Conservation (phyloP, 1,140 invertebrate genomes). For the Drosophila sturtevanti region DNA sequence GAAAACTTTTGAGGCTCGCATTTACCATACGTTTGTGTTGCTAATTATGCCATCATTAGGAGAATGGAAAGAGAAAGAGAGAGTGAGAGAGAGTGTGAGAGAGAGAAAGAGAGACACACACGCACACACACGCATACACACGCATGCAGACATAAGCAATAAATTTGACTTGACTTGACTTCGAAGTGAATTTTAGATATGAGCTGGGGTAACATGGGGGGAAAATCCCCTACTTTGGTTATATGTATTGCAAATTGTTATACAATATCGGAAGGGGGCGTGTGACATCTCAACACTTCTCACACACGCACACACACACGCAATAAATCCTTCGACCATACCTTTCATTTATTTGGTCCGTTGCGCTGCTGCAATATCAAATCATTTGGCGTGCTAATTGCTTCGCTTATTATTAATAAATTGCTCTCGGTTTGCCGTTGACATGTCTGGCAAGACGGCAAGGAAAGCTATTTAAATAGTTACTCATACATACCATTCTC, state of each 20-base stretch:
- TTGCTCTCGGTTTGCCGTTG: slow-evolving; percentile 43
- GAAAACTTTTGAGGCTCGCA: slow-evolving; percentile 32
- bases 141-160: slow-evolving; percentile 46
- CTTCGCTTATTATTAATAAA: slow-evolving; percentile 56
- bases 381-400: slow-evolving; percentile 57
- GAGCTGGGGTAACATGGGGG: not conserved
- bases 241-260: slow-evolving; percentile 55
- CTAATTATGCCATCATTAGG: slow-evolving; percentile 79
- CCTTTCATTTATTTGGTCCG: not conserved
- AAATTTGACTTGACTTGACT: slow-evolving; percentile 59
- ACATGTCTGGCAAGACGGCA: slow-evolving; percentile 14
- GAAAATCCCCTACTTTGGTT: slow-evolving; percentile 18
- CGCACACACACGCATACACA: not conserved
- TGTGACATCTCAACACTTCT: slow-evolving; percentile 19
- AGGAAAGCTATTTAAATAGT: not conserved
- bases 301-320: not conserved
- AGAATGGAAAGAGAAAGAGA: not conserved
- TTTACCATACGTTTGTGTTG: slow-evolving; percentile 46
- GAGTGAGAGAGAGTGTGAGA: too few relatives aligned
- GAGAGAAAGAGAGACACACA: slow-evolving; percentile 23
- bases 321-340: slow-evolving; percentile 9
- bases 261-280: slow-evolving; percentile 15
- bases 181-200: not conserved
- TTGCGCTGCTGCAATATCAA: slow-evolving; percentile 24
- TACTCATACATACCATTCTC: too few relatives aligned